Evolutionary conservation across 2,113 vertebrate genomes (phyloP).

Genomic region (Tichodroma muraria): DNA sequence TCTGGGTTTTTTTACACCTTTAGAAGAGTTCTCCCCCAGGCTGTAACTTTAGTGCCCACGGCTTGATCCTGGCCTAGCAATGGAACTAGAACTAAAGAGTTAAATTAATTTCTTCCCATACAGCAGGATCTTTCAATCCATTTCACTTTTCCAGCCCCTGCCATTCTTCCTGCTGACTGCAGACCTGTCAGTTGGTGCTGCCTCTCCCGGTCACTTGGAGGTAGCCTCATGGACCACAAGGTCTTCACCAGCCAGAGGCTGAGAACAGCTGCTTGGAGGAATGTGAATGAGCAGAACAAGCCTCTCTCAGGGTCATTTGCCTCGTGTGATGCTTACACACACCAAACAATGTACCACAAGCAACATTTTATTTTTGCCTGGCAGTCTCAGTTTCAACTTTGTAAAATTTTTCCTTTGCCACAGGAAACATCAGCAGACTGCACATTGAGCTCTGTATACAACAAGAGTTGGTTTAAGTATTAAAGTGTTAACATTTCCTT

Average conservation of each 20-base stretch:
- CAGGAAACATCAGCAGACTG: not conserved
- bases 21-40: not conserved
- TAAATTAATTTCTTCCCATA: not conserved
- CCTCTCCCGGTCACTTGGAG: not conserved
- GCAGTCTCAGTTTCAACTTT: not conserved
- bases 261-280: not conserved
- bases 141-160: not conserved
- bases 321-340: not conserved
- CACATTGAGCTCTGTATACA: rapidly evolving
- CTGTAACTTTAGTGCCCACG: not conserved
- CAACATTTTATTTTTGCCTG: not conserved
- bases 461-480: not conserved
- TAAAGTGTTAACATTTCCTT: not conserved
- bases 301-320: not conserved
- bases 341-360: not conserved
- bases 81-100: not conserved
- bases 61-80: not conserved
- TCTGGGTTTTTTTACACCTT: not conserved
- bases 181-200: not conserved
- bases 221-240: not conserved
- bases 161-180: not conserved
- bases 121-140: not conserved
- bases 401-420: not conserved
- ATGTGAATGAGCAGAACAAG: not conserved
- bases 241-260: not conserved